phyloP scores from a whole-genome alignment of 2,797 vertebrate genomes.

The Tiaroga cobitis region DNA sequence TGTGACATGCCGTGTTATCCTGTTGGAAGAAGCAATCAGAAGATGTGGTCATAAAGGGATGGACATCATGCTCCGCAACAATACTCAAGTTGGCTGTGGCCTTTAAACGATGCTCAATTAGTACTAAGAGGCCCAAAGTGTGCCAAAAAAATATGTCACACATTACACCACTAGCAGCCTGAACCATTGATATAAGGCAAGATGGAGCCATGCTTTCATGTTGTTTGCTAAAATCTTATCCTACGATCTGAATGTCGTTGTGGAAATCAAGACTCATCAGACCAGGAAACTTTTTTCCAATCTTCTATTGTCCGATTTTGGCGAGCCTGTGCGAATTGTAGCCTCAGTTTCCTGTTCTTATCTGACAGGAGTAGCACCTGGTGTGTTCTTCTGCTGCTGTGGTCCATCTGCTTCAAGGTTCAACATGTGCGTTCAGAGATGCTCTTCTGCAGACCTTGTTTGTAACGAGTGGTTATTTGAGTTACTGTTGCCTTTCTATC shows the following conservation, averaged over 20 bases:
- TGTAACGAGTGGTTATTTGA: background rate
- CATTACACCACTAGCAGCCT: background rate
- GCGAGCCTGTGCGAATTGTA: background rate
- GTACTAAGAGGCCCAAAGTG: background rate
- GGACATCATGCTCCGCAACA: background rate
- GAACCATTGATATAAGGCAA: background rate
- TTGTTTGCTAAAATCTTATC: background rate
- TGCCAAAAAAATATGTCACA: background rate
- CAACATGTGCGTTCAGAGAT: background rate
- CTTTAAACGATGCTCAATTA: background rate
- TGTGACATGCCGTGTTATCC: background rate
- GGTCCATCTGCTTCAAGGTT: background rate
- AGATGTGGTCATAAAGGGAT: conserved; percentile 29
- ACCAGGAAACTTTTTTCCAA: background rate
- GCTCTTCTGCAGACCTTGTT: background rate
- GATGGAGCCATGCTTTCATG: background rate
- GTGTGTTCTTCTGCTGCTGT: background rate
- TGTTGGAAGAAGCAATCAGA: conserved; percentile 65
- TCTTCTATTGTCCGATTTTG: background rate
- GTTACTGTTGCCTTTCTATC: background rate
- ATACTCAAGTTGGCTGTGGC: background rate
- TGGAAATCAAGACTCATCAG: background rate
- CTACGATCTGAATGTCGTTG: background rate
- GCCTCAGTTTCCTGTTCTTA: background rate
- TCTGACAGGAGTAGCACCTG: background rate